Evolutionary conservation across 2,113 vertebrate genomes (phyloP).

Genomic region (Myotis lucifugus): DNA sequence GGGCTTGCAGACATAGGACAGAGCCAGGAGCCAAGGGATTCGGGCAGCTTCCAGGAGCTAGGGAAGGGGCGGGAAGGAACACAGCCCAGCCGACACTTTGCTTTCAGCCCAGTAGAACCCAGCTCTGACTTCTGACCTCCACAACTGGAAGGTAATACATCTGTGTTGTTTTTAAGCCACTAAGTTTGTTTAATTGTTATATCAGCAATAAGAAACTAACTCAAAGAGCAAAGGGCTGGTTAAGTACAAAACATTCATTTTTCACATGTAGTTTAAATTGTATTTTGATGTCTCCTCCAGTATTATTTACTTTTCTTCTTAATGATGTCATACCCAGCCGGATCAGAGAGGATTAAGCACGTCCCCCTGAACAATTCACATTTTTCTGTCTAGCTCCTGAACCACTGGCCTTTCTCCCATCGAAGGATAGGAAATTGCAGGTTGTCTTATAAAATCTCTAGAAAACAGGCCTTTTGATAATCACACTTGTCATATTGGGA

Average conservation of each 20-base stretch:
- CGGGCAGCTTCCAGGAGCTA: background rate
- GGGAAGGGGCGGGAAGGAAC: background rate
- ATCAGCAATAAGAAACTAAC: slow-evolving; percentile 25
- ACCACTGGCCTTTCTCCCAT: slow-evolving; percentile 39
- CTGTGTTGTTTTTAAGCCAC: background rate
- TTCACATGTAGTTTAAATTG: slow-evolving; percentile 15
- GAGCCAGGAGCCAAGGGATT: background rate
- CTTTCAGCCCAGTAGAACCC: background rate
- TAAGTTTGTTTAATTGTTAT: background rate
- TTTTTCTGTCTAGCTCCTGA: slow-evolving; percentile 41
- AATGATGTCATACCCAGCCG: slow-evolving; percentile 44
- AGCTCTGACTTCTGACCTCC: background rate
- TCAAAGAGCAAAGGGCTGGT: slow-evolving; percentile 9
- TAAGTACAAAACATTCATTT: background rate
- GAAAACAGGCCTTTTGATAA: slow-evolving; percentile 67
- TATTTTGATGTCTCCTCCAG: background rate
- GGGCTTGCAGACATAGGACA: background rate
- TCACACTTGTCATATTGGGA: slow-evolving; percentile 72
- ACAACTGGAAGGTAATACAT: background rate
- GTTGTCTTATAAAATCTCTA: slow-evolving; percentile 69
- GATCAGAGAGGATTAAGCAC: slow-evolving; percentile 9
- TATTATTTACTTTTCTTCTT: slow-evolving; percentile 59
- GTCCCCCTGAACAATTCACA: background rate
- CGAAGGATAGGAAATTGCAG: slow-evolving; percentile 61
- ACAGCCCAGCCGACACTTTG: background rate